These are phyloP conservation scores for Emmelina monodactyla DNA, from an alignment of 2,888 invertebrate species.

Conservation along the genomic window DNA sequence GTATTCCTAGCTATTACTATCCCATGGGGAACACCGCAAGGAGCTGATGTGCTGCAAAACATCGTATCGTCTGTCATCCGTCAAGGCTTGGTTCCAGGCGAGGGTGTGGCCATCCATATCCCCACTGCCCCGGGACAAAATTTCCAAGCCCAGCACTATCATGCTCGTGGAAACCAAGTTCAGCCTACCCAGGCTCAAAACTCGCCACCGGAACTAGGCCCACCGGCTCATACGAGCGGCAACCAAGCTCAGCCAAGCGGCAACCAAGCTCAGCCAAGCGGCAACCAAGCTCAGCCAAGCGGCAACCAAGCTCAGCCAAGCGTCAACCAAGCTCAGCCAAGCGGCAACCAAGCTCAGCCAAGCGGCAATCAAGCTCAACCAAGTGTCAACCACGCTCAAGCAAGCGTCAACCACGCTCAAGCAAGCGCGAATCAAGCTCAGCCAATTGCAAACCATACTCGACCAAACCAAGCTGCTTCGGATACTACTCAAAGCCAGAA, in stretches of 20 bases:
- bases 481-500: no score
- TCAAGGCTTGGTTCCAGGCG: slow-evolving; percentile 28
- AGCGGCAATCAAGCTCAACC: neutral
- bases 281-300: slow-evolving; percentile 10
- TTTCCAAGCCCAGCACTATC: neutral
- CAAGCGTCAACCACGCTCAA: neutral
- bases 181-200: slow-evolving; percentile 8
- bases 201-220: slow-evolving; percentile 5
- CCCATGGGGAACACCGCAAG: slow-evolving; percentile 29
- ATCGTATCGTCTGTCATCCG: slow-evolving; percentile 33
- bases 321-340: slow-evolving; percentile 3
- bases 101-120: slow-evolving; percentile 22
- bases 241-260: neutral
- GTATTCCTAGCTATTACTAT: slow-evolving; percentile 30
- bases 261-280: neutral
- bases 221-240: neutral
- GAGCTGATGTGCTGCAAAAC: slow-evolving; percentile 31
- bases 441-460: no score
- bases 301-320: neutral
- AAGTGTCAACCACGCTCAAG: neutral
- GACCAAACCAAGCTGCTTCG: no score
- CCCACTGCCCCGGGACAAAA: neutral
- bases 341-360: neutral
- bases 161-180: neutral
- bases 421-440: neutral